Base-by-base conservation (phyloP, 1,140 invertebrate genomes). In the Dolichoris vasculosae region DNA sequence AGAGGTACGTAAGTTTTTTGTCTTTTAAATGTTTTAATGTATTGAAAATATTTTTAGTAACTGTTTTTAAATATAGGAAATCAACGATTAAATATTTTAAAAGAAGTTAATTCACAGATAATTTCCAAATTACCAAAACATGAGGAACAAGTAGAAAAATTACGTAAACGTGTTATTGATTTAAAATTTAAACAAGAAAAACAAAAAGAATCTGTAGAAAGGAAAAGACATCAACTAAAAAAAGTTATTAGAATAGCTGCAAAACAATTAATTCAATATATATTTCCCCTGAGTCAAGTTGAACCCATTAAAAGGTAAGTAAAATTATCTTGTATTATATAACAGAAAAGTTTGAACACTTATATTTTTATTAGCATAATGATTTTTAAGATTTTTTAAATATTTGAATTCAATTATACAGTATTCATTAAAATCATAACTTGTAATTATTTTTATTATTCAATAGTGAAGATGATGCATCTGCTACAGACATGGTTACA, bases 231-330 rank as follows among this genome's bases (percentile, higher is more conserved):
- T 30, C 89, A 94, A 48, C 89, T 96, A 46, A 96, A 96, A 87
- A 95, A 94, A 88, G 89, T 96, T 63, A 93, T 95, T 59, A 93
- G 94, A 89, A 93, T 93, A 64, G 94, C 95, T 87, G 94, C 96
- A 71, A 93, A 95, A 83, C 96, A 97, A 90, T 94, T 97, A 23
- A 95, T 95, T 69, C 94, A 96, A 87, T 96, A 96, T 91, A 96
- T 97, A 89, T 97, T 97, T 93, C 96, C 96, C 20, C 95, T 97
- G 86, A 92, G 93, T 63, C 93, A 94, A 89, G 94, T 96, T 78
- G 92, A 95, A 88, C 94, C 94, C 55, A 91, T 90, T 78, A 92
- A 90, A 89, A 93, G 93, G 94, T 95, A 93, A 90, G 30, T 83
- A 55, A 82, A 73, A 81, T 46, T 76, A 30, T 76, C 26, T 20